Evolutionary conservation across 2,888 invertebrate species (phyloP), one percentile per base, ranked within the genome.

Genomic region (Scotopteryx bipunctaria): DNA sequence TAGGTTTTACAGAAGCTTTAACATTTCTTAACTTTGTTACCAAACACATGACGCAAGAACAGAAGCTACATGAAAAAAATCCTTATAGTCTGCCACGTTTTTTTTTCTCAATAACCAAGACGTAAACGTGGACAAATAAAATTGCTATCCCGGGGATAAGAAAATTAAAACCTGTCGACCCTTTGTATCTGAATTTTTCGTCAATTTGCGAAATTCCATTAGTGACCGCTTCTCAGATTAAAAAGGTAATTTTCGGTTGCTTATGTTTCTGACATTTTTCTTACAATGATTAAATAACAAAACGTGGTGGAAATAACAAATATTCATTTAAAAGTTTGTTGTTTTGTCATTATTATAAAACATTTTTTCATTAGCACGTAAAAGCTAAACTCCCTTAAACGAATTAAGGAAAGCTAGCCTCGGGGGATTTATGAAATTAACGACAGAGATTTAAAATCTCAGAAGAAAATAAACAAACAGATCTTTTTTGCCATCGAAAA

Each of bases 301-400:
- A 51, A 56, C 51, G 50, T 41, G 47, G 35, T 45, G 11, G 23
- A 59, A 66, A 67, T 56, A 64, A 66, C 61, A 69, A 67, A 67
- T 61, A 62, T 55, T 57, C 57, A 62, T 67, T 70, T 66, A 61
- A 54, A 61, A 64, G 53, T 61, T 64, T 78, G 76, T 80, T 83
- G 67, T 78, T 77, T 66, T 76, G 64, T 64, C 62, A 78, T 73
- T 73, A 73, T 66, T 64, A 35, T 63, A 68, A 78, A 77, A 72
- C 64, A 68, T 65, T 77, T 78, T 77, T 75, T 76, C 75, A 76
- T 78, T 76, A 75, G 63, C 71, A 75, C 71, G 73, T 71, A 64
- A 69, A 66, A 73, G 71, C 70, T 74, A 69, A 67, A 71, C 57
- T 69, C 64, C 69, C 73, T 67, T 68, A 69, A 78, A 67, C 67